Evolutionary conservation across 2,797 vertebrate species (phyloP), one percentile per base, ranked within the genome.

Genomic region (Siniperca obscura): DNA sequence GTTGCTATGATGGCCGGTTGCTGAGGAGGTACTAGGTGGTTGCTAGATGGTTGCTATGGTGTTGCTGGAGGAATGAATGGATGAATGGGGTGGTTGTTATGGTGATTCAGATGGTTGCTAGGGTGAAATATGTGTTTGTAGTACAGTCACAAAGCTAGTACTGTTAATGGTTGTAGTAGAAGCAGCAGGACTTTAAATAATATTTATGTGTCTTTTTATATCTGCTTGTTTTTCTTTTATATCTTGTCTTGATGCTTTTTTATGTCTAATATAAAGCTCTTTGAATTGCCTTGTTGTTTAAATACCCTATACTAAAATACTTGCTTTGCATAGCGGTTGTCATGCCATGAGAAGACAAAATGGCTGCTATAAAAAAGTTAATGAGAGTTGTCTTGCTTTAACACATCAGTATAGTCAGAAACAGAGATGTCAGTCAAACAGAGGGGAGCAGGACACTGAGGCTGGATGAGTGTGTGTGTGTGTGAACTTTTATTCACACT

Each of bases 211-310:
- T 57, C 5, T 44, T 46, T 50, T 61, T 4, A 46, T 38, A 72
- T 34, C 1, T 3, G 7, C 21, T 3, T 64, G 10, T 70, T 46
- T 46, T 53, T 61, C 57, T 48, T 46, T 34, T n/a, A 67, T 48
- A 36, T 50, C 42, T 68, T 50, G 55, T 69, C 44, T 22, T 55
- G 13, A n/a, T 62, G 10, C 7, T 2, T 6, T 48, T 62, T 22
- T 68, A 25, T 62, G 16, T 50, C n/a, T 44, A 7, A 9, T 38
- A 67, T 46, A n/a, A 46, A 38, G 46, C 14, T 52, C 34, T 76
- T 27, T 46, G 57, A 62, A 70, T 36, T 48, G 16, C 27, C 38
- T 75, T 40, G 30, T 48, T 62, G 17, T 48, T 71, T 27, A 64
- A 46, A 64, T 16, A 13, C 55, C 25, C 19, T 11, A n/a, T 4